phyloP scores from a whole-genome alignment of 2,797 vertebrate species.

The Gallirallus australis region DNA sequence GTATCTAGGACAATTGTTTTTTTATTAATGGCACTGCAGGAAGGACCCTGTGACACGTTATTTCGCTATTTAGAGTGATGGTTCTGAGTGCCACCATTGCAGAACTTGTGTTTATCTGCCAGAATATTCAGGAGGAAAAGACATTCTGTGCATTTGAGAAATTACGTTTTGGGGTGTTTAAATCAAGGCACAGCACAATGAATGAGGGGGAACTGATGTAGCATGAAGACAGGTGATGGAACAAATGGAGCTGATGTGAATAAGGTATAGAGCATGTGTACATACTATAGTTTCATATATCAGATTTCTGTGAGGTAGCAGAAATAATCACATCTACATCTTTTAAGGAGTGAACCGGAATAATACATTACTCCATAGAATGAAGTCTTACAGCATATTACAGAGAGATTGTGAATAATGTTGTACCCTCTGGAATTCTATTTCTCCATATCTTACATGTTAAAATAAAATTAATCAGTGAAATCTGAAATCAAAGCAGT shows the following conservation, averaged over 20 bases:
- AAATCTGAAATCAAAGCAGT: constrained; percentile 3
- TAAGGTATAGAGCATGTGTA: background rate
- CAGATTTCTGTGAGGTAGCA: background rate
- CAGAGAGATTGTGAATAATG: background rate
- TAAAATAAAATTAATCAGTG: constrained; percentile 30
- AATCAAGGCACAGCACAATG: background rate
- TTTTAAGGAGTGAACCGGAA: background rate
- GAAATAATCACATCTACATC: background rate
- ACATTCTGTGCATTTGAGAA: background rate
- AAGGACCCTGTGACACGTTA: background rate
- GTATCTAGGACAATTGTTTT: background rate
- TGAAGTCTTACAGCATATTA: background rate
- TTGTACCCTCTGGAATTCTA: background rate
- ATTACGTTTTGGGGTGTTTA: background rate
- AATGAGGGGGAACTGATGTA: background rate
- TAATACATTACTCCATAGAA: background rate
- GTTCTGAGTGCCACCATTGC: background rate
- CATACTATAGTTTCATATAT: background rate
- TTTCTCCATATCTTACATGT: background rate
- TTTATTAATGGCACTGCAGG: background rate
- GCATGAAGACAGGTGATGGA: background rate
- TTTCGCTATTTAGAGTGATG: background rate
- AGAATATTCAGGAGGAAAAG: background rate
- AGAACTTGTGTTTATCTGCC: background rate
- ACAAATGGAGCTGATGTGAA: background rate